Evolutionary conservation across 2,888 invertebrate species (phyloP), one percentile per base, ranked within the genome.

Genomic region (Drosophila phalerata): DNA sequence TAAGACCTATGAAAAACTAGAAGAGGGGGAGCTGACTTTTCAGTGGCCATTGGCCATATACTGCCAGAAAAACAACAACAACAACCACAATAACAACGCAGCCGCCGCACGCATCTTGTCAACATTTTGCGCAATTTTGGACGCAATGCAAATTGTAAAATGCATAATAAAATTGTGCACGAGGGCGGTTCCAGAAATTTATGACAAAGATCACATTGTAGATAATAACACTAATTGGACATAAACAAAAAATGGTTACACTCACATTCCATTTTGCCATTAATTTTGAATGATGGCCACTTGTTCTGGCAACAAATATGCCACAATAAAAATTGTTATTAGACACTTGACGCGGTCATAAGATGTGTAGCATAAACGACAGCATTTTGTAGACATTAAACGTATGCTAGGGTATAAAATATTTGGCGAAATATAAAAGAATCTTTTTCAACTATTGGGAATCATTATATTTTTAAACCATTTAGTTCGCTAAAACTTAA

Each of bases 101-200:
- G 37, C 58, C 15, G 38, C 63, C 43, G 64, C 61, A 77, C 77
- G 64, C 75, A 76, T 77, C 73, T 77, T 76, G 64, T 76, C 74
- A 77, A 53, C 74, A 73, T 58, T 77, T 77, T 69, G 48, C 61
- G 61, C 65, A 78, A 73, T 73, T 73, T 69, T 61, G 56, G 49
- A 73, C 63, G 77, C 62, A 58, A 77, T 77, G 68, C 63, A 75
- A 77, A 73, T 68, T 40, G 45, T 57, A 47, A 37, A 64, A 73
- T 60, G 73, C 34, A 34, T 68, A 67, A 47, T 34, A 28, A 32
- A 48, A 51, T 17, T 37, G 34, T n/a, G 17, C 28, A n/a, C 22
- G 62, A 56, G 68, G 63, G 58, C 11, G 3, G 68, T 1, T 28
- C 0, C 13, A 34, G 2, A 10, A 34, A 10, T 74, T 58, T 2